Conservation (phyloP, 2,888 invertebrate genomes). For the Leucophenga maculata region DNA sequence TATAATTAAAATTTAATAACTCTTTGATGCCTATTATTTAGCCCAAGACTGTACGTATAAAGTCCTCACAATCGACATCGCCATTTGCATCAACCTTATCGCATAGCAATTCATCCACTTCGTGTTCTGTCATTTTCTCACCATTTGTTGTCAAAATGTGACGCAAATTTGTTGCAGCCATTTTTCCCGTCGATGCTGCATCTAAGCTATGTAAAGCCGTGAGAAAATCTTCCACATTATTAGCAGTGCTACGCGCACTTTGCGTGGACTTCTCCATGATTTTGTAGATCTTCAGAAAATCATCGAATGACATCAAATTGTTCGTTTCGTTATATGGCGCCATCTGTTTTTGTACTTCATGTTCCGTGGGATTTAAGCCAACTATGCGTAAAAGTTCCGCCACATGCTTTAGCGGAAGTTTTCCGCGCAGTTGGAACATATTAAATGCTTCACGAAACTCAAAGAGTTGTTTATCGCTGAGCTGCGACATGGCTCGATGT, state of each 20-base stretch:
- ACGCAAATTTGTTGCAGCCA: background rate
- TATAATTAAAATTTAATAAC: background rate
- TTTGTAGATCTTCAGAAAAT: background rate
- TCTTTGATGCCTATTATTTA: background rate
- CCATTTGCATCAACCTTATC: background rate
- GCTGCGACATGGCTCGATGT: background rate
- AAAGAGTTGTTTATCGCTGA: background rate
- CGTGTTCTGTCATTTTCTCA: background rate
- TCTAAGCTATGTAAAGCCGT: background rate
- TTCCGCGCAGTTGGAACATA: background rate
- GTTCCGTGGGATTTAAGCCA: slow-evolving; percentile 9
- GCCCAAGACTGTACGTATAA: slow-evolving; percentile 5
- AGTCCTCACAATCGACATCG: slow-evolving; percentile 5
- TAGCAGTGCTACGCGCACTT: no score
- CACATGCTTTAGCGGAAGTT: background rate
- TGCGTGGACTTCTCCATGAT: background rate
- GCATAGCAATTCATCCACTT: background rate
- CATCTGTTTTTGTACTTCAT: background rate
- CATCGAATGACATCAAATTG: background rate
- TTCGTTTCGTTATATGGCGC: background rate
- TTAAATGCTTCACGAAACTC: slow-evolving; percentile 14
- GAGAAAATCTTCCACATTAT: background rate
- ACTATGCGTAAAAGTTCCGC: background rate
- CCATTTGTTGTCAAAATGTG: slow-evolving; percentile 8
- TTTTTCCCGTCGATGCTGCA: background rate